These are phyloP conservation scores for Xiphophorus birchmanni DNA, from an alignment of 2,797 vertebrate genomes.

Conservation along the genomic window DNA sequence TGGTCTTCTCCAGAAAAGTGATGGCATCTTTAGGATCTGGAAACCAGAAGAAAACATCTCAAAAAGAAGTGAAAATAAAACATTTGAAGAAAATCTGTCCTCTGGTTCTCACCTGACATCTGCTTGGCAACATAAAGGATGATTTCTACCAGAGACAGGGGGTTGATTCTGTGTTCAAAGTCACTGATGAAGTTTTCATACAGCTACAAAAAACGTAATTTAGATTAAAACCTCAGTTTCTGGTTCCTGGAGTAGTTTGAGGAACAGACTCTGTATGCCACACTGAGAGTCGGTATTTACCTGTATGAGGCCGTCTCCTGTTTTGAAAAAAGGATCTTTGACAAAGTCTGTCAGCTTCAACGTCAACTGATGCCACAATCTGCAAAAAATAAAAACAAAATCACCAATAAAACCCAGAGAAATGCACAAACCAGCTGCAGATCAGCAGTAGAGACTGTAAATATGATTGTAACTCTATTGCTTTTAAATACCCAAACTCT, in stretches of 20 bases:
- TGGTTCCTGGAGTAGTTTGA: background rate
- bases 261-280: background rate
- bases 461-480: background rate
- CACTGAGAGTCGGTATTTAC: constrained; percentile 41
- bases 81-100: background rate
- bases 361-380: constrained; percentile 97
- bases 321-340: constrained; percentile 91
- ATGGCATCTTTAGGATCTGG: constrained; percentile 93
- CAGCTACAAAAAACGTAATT: constrained; percentile 76
- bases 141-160: constrained; percentile 95
- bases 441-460: background rate
- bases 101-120: constrained; percentile 85
- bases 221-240: background rate
- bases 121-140: constrained; percentile 92
- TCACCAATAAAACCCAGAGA: background rate
- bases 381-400: constrained; percentile 48
- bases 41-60: background rate
- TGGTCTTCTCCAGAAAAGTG: constrained; percentile 94
- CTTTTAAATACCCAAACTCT: background rate
- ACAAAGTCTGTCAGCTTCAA: constrained; percentile 92
- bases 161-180: constrained; percentile 99
- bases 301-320: constrained; percentile 89
- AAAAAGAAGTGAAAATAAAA: background rate
- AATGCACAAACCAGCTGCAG: background rate
- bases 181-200: constrained; percentile 98